Base-by-base conservation (phyloP, 1,140 invertebrate species). In the Samia ricini region DNA sequence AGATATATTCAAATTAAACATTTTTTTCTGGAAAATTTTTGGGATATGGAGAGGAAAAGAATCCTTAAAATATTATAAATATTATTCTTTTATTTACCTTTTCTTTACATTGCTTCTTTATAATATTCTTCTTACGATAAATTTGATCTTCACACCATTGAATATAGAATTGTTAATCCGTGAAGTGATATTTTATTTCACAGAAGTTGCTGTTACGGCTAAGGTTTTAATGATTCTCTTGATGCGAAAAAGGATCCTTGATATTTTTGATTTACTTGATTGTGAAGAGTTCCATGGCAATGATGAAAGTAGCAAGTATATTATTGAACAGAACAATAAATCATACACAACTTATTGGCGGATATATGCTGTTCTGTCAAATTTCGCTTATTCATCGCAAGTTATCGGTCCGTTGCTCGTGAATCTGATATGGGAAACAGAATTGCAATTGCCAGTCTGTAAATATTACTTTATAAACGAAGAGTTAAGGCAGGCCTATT, bases 391-490 rank as follows among this genome's bases (percentile, higher is more conserved):
- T 71, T 66, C 59, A 10, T 69, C 61, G 0, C 61, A 68, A 68
- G 64, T 79, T 4, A 60, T 81, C 51, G 15, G 69, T 18, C 77
- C 82, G 23, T 55, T 83, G 60, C 60, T 80, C 19, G 36, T 64
- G 19, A 52, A 76, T 65, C 64, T 78, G 0, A 66, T 80, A 66
- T 77, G 72, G 33, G 68, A 71, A 33, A 60, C 64, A 19, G 58
- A 61, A 4, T 52, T 77, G 22, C 69, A 83, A 50, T 64, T 88
- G 54, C 85, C 83, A 18, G 68, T 88, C 54, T 81, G 76, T 60
- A 79, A 78, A 66, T 88, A 85, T 69, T 85, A 82, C 70, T 88
- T 86, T 65, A 67, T 88, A 24, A 71, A 63, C n/a, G 66, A 76
- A 4, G 59, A 77, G 49, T 19, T 60, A 4, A 52, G 77, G 24